These are phyloP conservation scores for Bunonema sp. DNA, from an alignment of 2,888 invertebrate species.

Conservation along the genomic window DNA sequence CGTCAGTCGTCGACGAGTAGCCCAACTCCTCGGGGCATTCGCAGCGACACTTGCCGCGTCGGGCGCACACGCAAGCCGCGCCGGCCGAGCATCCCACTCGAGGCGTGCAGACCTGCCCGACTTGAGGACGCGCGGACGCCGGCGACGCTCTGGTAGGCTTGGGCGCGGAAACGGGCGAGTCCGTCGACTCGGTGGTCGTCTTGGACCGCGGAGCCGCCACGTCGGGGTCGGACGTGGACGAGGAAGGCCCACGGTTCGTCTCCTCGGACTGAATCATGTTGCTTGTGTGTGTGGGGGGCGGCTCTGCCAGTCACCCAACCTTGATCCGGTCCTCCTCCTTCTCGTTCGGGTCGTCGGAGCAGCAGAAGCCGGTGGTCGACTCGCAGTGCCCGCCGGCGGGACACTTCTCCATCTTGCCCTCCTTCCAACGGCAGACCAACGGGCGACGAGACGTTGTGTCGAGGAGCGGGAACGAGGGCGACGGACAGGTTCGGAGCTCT, in stretches of 20 bases:
- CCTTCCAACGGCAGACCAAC: constrained; percentile 21
- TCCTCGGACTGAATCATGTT: too few relatives aligned
- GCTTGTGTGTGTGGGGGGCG: too few relatives aligned
- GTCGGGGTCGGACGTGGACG: too few relatives aligned
- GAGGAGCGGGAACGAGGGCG: constrained; percentile 23
- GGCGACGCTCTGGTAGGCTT: background rate
- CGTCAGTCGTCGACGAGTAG: constrained; percentile 19
- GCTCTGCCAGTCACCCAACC: too few relatives aligned
- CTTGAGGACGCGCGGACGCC: too few relatives aligned
- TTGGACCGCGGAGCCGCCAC: too few relatives aligned
- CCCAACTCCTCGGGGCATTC: constrained; percentile 33
- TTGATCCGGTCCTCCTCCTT: constrained; percentile 2
- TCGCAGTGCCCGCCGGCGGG: constrained; percentile 24
- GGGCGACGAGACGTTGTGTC: constrained; percentile 22
- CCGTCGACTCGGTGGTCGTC: too few relatives aligned
- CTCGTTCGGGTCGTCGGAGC: constrained; percentile 6
- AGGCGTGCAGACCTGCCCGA: constrained; percentile 9
- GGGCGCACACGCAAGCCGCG: constrained; percentile 25
- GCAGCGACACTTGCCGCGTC: constrained; percentile 17
- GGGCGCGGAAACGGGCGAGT: background rate
- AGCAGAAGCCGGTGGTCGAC: constrained; percentile 28
- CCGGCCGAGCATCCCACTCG: constrained; percentile 19
- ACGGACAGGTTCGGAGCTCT: constrained; percentile 33
- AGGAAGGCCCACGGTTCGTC: too few relatives aligned
- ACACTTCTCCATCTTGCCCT: constrained; percentile 13